These are phyloP conservation scores for Stenichneumon culpator DNA, from an alignment of 2,888 invertebrate species.

Conservation along the genomic window DNA sequence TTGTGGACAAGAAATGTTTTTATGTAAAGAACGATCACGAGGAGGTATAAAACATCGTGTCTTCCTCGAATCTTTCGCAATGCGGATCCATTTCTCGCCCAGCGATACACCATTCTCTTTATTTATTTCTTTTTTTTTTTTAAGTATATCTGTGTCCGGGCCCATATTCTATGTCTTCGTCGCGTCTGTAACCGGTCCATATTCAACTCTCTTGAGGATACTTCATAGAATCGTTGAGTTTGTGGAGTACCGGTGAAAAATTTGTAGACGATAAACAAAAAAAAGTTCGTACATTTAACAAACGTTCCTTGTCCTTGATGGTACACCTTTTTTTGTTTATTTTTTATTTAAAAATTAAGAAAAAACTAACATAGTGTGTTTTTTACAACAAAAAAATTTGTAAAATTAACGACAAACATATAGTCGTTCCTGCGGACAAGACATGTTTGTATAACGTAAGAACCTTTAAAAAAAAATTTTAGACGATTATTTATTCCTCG, in stretches of 20 bases:
- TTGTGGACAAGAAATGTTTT: too few species aligned
- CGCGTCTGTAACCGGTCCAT: background rate
- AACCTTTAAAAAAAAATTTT: background rate
- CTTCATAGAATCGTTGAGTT: background rate
- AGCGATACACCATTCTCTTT: conserved; percentile 58
- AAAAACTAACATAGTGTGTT: background rate
- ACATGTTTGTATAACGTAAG: too few species aligned
- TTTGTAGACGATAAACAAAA: too few species aligned
- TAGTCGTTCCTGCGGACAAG: too few species aligned
- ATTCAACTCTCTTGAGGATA: conserved; percentile 13
- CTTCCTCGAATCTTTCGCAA: conserved; percentile 61
- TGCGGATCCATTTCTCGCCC: conserved; percentile 53
- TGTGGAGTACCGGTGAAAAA: too few species aligned
- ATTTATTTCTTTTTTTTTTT: background rate
- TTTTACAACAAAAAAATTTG: background rate
- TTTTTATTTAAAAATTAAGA: too few species aligned
- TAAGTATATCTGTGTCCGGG: conserved; percentile 23
- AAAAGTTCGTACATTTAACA: too few species aligned
- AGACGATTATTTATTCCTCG: background rate
- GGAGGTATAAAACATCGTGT: conserved; percentile 57
- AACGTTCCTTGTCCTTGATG: too few species aligned
- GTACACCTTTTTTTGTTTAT: too few species aligned
- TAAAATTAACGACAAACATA: too few species aligned
- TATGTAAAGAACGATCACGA: conserved; percentile 1
- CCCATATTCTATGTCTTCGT: background rate